A percentile compares a stretch with the other conserved stretches of the same genome.
Evolutionary conservation across 2,888 invertebrate species (phyloP).

Genomic region (Strigamia crassipes): DNA sequence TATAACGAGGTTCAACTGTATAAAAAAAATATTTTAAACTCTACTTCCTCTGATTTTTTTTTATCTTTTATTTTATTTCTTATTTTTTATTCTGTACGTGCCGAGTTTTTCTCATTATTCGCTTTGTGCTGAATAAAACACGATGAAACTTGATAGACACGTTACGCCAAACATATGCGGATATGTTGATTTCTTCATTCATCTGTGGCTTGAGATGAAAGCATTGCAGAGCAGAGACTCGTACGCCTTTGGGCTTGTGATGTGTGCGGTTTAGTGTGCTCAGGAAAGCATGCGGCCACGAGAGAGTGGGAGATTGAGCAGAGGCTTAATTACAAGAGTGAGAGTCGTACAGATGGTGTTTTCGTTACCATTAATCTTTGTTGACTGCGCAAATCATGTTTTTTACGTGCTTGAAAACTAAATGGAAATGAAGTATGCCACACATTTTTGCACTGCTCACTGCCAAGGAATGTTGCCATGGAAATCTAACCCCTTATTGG

Average conservation of each 20-base stretch:
- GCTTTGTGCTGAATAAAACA: neutral
- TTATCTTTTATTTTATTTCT: too few species aligned
- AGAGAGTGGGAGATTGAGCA: neutral
- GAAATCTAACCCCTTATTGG: neutral
- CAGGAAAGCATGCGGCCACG: conserved; percentile 13
- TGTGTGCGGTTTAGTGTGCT: conserved; percentile 12
- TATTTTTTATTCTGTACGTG: neutral
- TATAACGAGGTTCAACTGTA: too few species aligned
- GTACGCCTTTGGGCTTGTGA: neutral
- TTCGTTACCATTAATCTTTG: conserved; percentile 18
- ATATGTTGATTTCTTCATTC: conserved; percentile 25
- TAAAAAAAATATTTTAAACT: too few species aligned
- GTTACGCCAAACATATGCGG: neutral
- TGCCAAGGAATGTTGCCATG: neutral
- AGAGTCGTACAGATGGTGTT: conserved; percentile 7
- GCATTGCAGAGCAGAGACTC: neutral
- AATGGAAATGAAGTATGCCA: neutral
- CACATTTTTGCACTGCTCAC: neutral
- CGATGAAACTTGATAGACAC: neutral
- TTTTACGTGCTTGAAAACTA: neutral
- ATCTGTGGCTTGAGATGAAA: neutral
- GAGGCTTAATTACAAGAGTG: neutral
- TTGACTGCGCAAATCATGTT: conserved; percentile 13
- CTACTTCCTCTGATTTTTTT: neutral
- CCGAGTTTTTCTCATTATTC: neutral